Evolutionary conservation across 2,888 invertebrate species (phyloP), one percentile per base, ranked within the genome.

Genomic region (Osmoderma eremita): DNA sequence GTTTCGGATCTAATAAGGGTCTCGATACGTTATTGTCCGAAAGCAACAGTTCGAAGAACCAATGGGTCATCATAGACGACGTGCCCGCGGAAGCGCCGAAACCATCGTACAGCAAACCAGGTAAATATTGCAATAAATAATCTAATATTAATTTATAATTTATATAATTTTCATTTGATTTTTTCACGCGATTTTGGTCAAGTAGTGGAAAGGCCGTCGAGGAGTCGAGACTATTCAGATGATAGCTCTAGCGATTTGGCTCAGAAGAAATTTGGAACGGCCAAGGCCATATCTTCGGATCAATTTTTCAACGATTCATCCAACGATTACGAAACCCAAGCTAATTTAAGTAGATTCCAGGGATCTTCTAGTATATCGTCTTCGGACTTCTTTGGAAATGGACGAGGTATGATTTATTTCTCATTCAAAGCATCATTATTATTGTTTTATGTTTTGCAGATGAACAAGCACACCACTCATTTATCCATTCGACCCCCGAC

Each of bases 231-330:
- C 17, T 41, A 48, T 20, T 53, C 65, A 15, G 36, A 38, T 5
- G 65, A 65, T 6, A 61, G 58, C n/a, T 61, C 58, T 5, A 30
- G 58, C 20, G 67, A 67, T 75, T 90, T 91, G 68, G 95, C 96
- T 18, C 94, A 94, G 81, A 95, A 94, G 83, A 98, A 98, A 84
- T 99, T 98, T 81, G 98, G 96, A 56, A 91, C 92, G 75, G 97
- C 98, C 2, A 99, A 99, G 83, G 94, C 97, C 12, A 99, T 99
- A 78, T 98, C 98, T 67, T 98, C 98, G 0, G 96, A 97, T 79
- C 97, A 97, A 85, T 98, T 90, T 86, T 98, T 98, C 81, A 93
- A 93, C 5, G 93, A 91, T 75, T 87, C 70, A 20, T 62, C 63
- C 15, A 84, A 86, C 76, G 88, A 88, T 74, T 84, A 85, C 71